Evolutionary conservation across 2,888 invertebrate species (phyloP), one percentile per base, ranked within the genome.

Genomic region (Plagodis dolabraria): DNA sequence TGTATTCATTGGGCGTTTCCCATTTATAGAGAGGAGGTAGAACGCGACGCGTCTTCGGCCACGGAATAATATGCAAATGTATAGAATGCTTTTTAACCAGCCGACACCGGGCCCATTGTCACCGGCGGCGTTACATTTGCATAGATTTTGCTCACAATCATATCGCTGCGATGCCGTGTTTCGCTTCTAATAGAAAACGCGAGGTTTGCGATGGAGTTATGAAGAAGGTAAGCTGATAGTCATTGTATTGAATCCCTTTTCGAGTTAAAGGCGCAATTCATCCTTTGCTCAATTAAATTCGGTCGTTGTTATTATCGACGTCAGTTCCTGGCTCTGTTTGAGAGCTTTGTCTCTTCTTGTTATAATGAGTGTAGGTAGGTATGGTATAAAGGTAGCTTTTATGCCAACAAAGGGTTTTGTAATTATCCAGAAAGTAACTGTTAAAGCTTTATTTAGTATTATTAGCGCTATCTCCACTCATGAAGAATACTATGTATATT

Each of bases 31-130:
- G 40, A 11, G 12, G 12, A 43, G 12, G n/a, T 36, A 9, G 40
- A 40, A 10, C 40, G 10, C 40, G 43, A 7, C 12, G 43, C 22
- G 58, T 11, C 8, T 36, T 8, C 38, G 38, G 47, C 36, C 53
- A 53, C 42, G 53, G 47, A 55, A 55, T 55, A 62, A 63, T 60
- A 57, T 62, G 59, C 46, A 53, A 60, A 57, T 65, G 50, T 64
- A 53, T 54, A 50, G 53, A 62, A 60, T 57, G 60, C 53, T 60
- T 65, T 59, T 51, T 60, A 57, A 60, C 52, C 53, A 57, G 56
- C 51, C 63, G 53, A 59, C 59, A 51, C 44, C 42, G 56, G 56
- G 42, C 46, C 51, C 53, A 57, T 53, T 53, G 60, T 56, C 60
- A 46, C 60, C 45, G 53, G 11, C 47, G 54, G 54, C 56, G 43